Conservation (phyloP, 2,797 vertebrate species). For the Petrocephalus sullivani region DNA sequence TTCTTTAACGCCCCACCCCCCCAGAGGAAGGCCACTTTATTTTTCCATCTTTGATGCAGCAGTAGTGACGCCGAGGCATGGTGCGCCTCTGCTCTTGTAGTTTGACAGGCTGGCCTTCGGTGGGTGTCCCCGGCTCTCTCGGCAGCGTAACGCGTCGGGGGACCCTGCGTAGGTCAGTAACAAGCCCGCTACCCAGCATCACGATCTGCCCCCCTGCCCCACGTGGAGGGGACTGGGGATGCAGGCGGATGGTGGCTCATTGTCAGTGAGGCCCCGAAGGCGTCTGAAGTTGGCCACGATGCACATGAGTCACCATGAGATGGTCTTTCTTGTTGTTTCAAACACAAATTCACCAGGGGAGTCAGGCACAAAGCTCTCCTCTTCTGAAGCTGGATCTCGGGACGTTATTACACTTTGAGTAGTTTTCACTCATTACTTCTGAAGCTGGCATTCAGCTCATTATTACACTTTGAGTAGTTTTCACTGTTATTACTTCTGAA, state of each 20-base stretch:
- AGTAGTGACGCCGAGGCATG: not conserved
- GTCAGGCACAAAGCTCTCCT: not conserved
- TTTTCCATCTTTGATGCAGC: slow-evolving; percentile 3
- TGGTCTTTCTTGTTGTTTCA: not conserved
- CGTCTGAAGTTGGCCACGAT: not conserved
- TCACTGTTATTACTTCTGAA: not conserved
- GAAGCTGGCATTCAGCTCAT: not conserved
- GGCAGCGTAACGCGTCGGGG: not conserved
- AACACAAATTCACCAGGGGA: not conserved
- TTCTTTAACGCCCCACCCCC: not conserved
- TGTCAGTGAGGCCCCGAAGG: not conserved
- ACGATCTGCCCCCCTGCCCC: not conserved
- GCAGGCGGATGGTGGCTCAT: not conserved
- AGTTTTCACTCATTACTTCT: not conserved
- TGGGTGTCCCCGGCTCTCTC: not conserved
- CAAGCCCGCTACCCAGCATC: not conserved
- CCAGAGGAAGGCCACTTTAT: slow-evolving; percentile 9
- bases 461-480: not conserved
- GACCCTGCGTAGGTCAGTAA: not conserved
- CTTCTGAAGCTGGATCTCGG: not conserved
- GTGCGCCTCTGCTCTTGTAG: not conserved
- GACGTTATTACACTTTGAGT: not conserved
- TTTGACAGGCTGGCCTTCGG: not conserved
- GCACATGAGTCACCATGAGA: not conserved
- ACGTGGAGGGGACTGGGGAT: not conserved